These are phyloP conservation scores for Haliaeetus leucogaster DNA, from an alignment of 2,113 vertebrate genomes.

Conservation along the genomic window DNA sequence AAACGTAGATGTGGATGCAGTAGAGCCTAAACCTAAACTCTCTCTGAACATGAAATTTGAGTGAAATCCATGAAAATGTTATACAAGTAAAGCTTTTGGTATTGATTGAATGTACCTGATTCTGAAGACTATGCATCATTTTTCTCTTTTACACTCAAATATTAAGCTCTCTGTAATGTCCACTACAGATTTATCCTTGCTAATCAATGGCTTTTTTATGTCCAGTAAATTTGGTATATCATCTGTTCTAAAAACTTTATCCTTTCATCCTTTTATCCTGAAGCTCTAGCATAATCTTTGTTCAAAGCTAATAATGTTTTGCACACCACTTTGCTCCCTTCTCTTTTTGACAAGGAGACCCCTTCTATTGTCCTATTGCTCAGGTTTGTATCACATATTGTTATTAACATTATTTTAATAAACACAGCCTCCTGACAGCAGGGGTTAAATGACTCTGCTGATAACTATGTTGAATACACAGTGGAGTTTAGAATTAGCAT, in stretches of 20 bases:
- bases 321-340: neutral
- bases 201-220: neutral
- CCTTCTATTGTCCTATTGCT: neutral
- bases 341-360: neutral
- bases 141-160: neutral
- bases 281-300: neutral
- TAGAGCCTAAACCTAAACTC: neutral
- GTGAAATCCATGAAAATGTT: neutral
- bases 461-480: neutral
- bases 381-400: neutral
- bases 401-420: neutral
- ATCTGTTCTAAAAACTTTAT: neutral
- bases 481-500: neutral
- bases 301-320: neutral
- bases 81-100: neutral
- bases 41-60: neutral
- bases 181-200: neutral
- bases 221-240: neutral
- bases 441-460: neutral
- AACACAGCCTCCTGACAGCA: neutral
- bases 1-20: neutral
- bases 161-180: neutral
- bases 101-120: neutral
- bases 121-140: neutral
- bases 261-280: neutral